Conservation (phyloP, 2,888 invertebrate species). For the Tigriopus californicus region DNA sequence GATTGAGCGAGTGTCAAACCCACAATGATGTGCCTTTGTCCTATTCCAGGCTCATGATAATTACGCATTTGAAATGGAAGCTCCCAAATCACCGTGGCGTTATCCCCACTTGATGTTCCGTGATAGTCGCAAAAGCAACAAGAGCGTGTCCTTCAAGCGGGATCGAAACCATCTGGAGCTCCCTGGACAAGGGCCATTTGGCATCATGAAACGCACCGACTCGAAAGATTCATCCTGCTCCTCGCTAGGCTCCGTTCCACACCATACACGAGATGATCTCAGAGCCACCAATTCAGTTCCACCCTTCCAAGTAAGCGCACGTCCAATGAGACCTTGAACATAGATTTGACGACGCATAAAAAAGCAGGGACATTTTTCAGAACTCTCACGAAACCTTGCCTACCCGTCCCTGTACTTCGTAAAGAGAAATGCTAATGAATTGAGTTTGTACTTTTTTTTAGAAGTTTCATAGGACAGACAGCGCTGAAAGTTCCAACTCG, state of each 20-base stretch:
- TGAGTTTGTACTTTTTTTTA: neutral
- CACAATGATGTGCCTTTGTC: neutral
- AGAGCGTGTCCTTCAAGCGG: slow-evolving; percentile 20
- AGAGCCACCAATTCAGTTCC: slow-evolving; percentile 8
- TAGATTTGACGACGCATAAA: too few species aligned
- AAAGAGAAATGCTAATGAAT: too few species aligned
- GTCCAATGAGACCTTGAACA: too few species aligned
- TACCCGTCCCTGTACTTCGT: too few species aligned
- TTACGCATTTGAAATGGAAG: slow-evolving; percentile 45
- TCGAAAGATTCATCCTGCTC: slow-evolving; percentile 10
- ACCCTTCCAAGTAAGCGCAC: slow-evolving; percentile 5
- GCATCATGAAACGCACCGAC: neutral
- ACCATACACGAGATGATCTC: neutral
- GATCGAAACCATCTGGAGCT: neutral
- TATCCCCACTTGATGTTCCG: slow-evolving; percentile 34
- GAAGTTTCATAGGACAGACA: slow-evolving; percentile 5
- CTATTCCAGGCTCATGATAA: slow-evolving; percentile 32
- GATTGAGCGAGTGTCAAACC: neutral
- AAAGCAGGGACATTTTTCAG: too few species aligned
- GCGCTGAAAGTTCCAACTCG: slow-evolving; percentile 2
- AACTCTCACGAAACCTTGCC: too few species aligned
- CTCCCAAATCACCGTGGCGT: slow-evolving; percentile 53
- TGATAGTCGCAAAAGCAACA: slow-evolving; percentile 20
- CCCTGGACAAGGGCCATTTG: slow-evolving; percentile 11
- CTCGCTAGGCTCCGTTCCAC: neutral